Conservation (phyloP, 2,888 invertebrate species). For the Dyspetes luteomarginatus region DNA sequence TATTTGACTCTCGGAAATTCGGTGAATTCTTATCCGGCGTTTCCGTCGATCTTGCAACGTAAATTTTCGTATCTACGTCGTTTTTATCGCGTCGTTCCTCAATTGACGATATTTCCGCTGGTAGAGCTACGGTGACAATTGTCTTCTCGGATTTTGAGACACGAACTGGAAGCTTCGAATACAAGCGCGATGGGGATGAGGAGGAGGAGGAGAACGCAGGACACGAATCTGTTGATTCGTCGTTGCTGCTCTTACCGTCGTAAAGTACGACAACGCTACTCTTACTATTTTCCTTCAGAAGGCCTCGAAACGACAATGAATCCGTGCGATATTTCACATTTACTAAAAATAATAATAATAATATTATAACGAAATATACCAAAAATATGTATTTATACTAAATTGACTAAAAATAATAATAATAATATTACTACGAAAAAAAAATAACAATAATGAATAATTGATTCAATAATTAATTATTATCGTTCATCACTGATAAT, state of each 20-base stretch:
- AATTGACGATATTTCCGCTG: conserved; percentile 27
- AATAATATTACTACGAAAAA: too few species aligned
- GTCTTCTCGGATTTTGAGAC: conserved; percentile 72
- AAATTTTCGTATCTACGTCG: background rate
- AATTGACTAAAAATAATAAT: too few species aligned
- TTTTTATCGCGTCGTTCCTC: conserved; percentile 2
- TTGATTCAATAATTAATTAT: too few species aligned
- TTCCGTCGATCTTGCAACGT: background rate
- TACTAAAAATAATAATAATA: conserved; percentile 54
- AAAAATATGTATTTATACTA: background rate
- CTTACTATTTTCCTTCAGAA: conserved; percentile 74
- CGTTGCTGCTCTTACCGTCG: conserved; percentile 67
- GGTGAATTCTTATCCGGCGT: conserved; percentile 28
- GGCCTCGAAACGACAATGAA: conserved; percentile 44
- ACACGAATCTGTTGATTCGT: conserved; percentile 38
- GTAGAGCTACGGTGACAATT: conserved; percentile 61
- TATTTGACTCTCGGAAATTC: background rate
- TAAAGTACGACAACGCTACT: conserved; percentile 78
- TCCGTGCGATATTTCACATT: conserved; percentile 64
- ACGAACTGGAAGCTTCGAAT: conserved; percentile 65
- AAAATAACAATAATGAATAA: background rate
- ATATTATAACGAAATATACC: background rate
- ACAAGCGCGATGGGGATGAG: conserved; percentile 36
- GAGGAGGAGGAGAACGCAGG: conserved; percentile 58
- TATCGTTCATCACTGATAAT: too few species aligned